Evolutionary conservation across 2,113 vertebrate species (phyloP).

Genomic region (Dasyornis broadbenti): DNA sequence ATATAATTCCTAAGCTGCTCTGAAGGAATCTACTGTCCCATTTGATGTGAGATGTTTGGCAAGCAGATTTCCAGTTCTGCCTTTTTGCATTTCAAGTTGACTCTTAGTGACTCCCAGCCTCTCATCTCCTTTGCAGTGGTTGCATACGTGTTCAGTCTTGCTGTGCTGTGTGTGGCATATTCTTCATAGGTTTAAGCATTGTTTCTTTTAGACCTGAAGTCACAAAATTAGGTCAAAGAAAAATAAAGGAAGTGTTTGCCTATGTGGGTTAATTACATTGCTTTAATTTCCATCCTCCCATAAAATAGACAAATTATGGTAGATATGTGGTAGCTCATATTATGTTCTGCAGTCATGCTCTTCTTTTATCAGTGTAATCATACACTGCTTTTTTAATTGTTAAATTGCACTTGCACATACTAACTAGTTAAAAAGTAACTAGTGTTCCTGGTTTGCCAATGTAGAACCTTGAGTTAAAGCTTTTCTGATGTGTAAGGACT

Average conservation of each 20-base stretch:
- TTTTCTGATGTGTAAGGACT: not conserved
- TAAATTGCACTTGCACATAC: not conserved
- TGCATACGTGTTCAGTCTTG: not conserved
- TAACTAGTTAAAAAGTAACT: slow-evolving; percentile 18
- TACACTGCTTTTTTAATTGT: not conserved
- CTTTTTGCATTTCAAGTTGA: not conserved
- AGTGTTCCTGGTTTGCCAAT: not conserved
- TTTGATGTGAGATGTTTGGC: not conserved
- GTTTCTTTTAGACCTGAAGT: not conserved
- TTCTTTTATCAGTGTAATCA: not conserved
- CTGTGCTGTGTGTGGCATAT: not conserved
- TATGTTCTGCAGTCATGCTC: not conserved
- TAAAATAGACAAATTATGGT: not conserved
- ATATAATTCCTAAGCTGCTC: not conserved
- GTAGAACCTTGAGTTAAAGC: not conserved
- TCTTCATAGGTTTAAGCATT: not conserved
- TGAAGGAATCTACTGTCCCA: not conserved
- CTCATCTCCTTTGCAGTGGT: not conserved
- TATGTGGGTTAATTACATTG: not conserved
- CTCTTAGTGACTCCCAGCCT: not conserved
- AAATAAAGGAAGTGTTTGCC: not conserved
- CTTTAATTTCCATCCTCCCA: not conserved
- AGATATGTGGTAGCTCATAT: not conserved
- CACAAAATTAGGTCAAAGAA: not conserved
- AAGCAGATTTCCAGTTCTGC: not conserved